Conservation (phyloP, 2,797 vertebrate species). For the Moxostoma hubbsi region DNA sequence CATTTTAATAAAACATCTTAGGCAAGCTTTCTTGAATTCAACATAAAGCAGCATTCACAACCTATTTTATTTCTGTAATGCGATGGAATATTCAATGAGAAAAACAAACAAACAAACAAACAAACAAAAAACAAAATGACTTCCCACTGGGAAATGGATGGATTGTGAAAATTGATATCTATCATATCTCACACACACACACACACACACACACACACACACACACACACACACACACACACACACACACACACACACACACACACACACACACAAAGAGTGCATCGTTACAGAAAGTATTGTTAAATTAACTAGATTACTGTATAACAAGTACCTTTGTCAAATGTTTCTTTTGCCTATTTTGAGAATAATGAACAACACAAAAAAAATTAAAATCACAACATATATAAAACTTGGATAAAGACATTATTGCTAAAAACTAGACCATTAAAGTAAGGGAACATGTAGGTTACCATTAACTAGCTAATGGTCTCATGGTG, state of each 20-base stretch:
- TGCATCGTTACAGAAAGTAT: neutral
- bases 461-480: neutral
- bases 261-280: too few relatives aligned
- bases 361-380: conserved; percentile 7
- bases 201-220: too few relatives aligned
- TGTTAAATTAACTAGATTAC: neutral
- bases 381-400: neutral
- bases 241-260: too few relatives aligned
- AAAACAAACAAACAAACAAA: conserved; percentile 38
- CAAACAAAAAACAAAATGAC: too few relatives aligned
- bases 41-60: neutral
- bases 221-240: too few relatives aligned
- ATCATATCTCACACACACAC: too few relatives aligned
- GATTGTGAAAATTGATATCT: too few relatives aligned
- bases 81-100: too few relatives aligned
- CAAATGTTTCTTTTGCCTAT: neutral
- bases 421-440: neutral
- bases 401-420: neutral
- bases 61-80: too few relatives aligned
- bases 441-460: neutral
- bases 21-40: neutral
- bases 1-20: neutral
- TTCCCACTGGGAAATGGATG: too few relatives aligned
- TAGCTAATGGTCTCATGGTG: conserved; percentile 26
- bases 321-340: neutral